Conservation (phyloP, 2,797 vertebrate species). For the Zenarchopterus dispar region DNA sequence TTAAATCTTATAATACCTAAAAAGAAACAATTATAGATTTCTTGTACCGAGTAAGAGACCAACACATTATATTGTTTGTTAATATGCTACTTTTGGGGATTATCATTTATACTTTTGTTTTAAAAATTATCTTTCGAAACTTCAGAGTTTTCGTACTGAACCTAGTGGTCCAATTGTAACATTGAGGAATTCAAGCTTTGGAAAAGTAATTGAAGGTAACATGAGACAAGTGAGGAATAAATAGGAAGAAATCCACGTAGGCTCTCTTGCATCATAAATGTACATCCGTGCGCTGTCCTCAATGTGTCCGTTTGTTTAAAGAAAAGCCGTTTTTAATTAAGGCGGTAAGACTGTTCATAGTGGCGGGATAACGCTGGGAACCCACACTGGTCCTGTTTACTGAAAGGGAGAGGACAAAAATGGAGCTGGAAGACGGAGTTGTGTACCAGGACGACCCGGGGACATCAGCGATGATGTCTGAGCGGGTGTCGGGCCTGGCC, state of each 20-base stretch:
- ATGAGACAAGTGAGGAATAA: slow-evolving; percentile 56
- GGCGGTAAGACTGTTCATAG: slow-evolving; percentile 30
- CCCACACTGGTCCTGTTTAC: slow-evolving; percentile 52
- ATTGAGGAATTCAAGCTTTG: not conserved
- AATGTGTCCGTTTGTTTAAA: slow-evolving; percentile 47
- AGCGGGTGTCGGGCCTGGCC: slow-evolving; percentile 94
- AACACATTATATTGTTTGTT: not conserved
- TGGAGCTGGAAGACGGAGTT: slow-evolving; percentile 93
- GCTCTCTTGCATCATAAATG: slow-evolving; percentile 48
- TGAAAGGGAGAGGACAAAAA: slow-evolving; percentile 66
- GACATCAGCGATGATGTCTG: slow-evolving; percentile 91
- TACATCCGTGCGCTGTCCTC: slow-evolving; percentile 31
- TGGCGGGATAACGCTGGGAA: slow-evolving; percentile 52
- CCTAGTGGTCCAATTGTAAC: not conserved
- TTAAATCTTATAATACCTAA: not conserved
- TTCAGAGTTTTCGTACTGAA: not conserved
- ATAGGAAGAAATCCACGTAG: slow-evolving; percentile 76
- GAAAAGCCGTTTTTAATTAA: slow-evolving; percentile 9
- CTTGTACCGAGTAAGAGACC: not conserved
- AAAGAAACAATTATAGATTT: not conserved
- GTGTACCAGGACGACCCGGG: slow-evolving; percentile 95
- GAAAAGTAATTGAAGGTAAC: slow-evolving; percentile 56
- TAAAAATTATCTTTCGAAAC: not conserved
- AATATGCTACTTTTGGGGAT: not conserved
- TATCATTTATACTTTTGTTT: not conserved